Conservation (phyloP, 2,888 invertebrate genomes). For the Thumatha senex region DNA sequence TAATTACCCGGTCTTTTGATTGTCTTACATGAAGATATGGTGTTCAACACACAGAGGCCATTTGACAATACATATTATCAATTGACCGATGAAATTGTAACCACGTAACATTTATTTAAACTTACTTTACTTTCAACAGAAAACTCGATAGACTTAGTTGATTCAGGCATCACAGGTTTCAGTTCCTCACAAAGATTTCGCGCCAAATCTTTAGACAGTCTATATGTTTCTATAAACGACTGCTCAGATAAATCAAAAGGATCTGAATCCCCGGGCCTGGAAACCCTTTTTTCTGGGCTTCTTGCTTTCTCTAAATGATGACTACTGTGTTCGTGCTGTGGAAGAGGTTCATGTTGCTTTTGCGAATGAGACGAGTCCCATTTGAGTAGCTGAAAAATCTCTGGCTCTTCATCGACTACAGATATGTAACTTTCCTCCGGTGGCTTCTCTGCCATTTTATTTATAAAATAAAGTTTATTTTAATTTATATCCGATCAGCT, state of each 20-base stretch:
- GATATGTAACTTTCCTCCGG: slow-evolving; percentile 76
- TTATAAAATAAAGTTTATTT: slow-evolving; percentile 46
- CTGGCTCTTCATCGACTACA: slow-evolving; percentile 75
- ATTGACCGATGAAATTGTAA: too few species aligned
- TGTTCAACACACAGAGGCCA: too few species aligned
- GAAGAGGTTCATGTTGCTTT: slow-evolving; percentile 49
- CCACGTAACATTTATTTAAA: neutral
- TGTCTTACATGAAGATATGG: too few species aligned
- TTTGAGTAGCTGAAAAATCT: slow-evolving; percentile 73
- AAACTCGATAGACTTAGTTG: slow-evolving; percentile 70
- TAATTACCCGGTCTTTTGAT: too few species aligned
- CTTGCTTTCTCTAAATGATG: slow-evolving; percentile 57
- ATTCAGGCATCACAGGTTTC: slow-evolving; percentile 72
- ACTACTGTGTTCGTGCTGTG: slow-evolving; percentile 38
- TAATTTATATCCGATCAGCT: slow-evolving; percentile 49
- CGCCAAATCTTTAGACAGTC: slow-evolving; percentile 68
- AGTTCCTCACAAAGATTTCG: slow-evolving; percentile 66
- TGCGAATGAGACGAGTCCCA: slow-evolving; percentile 73
- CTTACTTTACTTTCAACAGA: slow-evolving; percentile 73
- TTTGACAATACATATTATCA: too few species aligned
- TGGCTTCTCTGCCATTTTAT: slow-evolving; percentile 73
- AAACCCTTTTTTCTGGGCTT: slow-evolving; percentile 64
- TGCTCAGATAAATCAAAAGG: slow-evolving; percentile 69
- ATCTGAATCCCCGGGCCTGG: slow-evolving; percentile 61
- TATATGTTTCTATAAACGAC: slow-evolving; percentile 66